phyloP scores from a whole-genome alignment of 2,888 invertebrate genomes.

The Abrostola triplasia region DNA sequence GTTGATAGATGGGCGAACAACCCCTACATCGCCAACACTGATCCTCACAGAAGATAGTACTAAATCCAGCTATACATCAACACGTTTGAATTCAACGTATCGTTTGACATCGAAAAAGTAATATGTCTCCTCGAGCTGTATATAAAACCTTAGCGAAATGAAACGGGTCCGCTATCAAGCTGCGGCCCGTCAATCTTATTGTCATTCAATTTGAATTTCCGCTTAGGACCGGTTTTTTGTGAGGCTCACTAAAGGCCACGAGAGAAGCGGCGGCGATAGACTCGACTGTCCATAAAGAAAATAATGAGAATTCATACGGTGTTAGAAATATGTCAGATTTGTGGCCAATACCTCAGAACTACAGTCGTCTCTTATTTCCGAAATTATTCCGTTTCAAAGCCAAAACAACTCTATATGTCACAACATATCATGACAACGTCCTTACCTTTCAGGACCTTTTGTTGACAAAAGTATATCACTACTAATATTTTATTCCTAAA shows the following conservation, averaged over 20 bases:
- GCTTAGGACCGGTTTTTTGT: constrained; percentile 78
- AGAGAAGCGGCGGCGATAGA: constrained; percentile 46
- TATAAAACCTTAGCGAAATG: constrained; percentile 74
- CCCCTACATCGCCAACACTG: background rate
- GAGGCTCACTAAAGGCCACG: constrained; percentile 60
- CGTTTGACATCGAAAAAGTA: constrained; percentile 69
- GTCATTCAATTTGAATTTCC: constrained; percentile 87
- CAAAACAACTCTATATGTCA: too few species aligned
- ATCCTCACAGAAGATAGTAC: constrained; percentile 17
- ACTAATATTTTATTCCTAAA: too few species aligned
- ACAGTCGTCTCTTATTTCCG: too few species aligned
- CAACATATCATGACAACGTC: too few species aligned
- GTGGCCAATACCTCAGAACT: too few species aligned
- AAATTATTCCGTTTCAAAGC: too few species aligned
- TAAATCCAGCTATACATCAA: constrained; percentile 54
- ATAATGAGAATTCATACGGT: background rate
- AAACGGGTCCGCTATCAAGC: constrained; percentile 80
- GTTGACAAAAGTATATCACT: too few species aligned
- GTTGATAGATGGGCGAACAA: background rate
- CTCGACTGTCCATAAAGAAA: background rate
- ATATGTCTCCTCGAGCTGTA: constrained; percentile 67
- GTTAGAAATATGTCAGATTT: too few species aligned
- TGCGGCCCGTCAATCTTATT: constrained; percentile 85
- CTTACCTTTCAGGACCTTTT: too few species aligned
- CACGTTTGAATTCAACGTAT: constrained; percentile 52